A percentile compares a stretch with the other conserved stretches of the same genome.
phyloP scores from a whole-genome alignment of 2,888 invertebrate species.

The Phasia obesa region DNA sequence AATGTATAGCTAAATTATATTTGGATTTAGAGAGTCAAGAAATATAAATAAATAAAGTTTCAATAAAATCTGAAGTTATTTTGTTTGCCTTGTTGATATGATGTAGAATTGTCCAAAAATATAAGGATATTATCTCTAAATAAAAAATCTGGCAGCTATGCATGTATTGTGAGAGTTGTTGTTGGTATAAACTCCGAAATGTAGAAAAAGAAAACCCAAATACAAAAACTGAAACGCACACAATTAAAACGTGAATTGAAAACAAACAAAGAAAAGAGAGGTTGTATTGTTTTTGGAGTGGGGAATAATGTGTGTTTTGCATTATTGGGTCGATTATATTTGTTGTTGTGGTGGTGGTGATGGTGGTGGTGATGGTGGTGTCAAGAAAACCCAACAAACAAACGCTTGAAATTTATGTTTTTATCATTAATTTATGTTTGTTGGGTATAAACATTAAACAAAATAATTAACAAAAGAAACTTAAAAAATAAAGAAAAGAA shows the following conservation, averaged over 20 bases:
- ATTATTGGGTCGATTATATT: not conserved
- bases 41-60: too few relatives aligned
- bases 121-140: too few relatives aligned
- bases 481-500: conserved; percentile 24
- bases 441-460: conserved; percentile 1
- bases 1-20: too few relatives aligned
- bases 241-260: conserved; percentile 46
- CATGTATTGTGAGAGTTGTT: too few relatives aligned
- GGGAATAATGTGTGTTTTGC: not conserved
- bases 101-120: too few relatives aligned
- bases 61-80: too few relatives aligned
- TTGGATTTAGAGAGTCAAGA: too few relatives aligned
- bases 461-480: conserved; percentile 30
- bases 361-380: not conserved
- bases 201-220: not conserved
- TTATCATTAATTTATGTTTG: too few relatives aligned
- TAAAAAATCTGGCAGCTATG: too few relatives aligned
- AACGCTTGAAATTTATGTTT: too few relatives aligned
- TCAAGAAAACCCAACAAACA: conserved; percentile 3
- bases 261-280: conserved; percentile 33
- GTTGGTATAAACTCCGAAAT: conserved; percentile 38
- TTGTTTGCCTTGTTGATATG: too few relatives aligned
- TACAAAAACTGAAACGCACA: not conserved
- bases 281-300: conserved; percentile 1
- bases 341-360: not conserved